Conservation (phyloP, 2,888 invertebrate species). For the Plebejus argus region DNA sequence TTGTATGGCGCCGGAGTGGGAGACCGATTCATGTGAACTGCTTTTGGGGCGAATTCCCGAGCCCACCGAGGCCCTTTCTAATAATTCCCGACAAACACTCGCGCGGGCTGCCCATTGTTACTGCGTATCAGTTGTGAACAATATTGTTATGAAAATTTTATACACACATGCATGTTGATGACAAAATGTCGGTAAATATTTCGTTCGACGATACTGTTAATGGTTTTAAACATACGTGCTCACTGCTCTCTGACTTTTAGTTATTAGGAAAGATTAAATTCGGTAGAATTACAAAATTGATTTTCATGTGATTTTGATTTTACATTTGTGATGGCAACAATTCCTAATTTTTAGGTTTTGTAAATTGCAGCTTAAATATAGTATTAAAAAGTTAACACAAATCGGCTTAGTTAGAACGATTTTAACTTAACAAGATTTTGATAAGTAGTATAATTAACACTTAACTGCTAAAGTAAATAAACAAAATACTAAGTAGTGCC, state of each 20-base stretch:
- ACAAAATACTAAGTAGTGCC: constrained; percentile 70
- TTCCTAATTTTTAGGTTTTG: not conserved
- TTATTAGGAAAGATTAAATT: not conserved
- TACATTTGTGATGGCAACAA: not conserved
- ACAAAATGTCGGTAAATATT: constrained; percentile 28
- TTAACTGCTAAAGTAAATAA: constrained; percentile 63
- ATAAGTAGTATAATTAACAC: constrained; percentile 46
- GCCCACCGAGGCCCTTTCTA: constrained; percentile 78
- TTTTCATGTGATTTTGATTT: not conserved
- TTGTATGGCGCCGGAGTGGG: constrained; percentile 77
- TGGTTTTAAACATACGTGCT: not conserved
- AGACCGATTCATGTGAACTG: constrained; percentile 79
- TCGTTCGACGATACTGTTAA: constrained; percentile 39
- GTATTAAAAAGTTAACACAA: constrained; percentile 12
- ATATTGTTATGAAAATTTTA: constrained; percentile 51
- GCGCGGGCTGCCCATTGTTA: constrained; percentile 76
- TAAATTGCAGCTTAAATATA: not conserved
- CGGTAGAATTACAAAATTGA: not conserved
- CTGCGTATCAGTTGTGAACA: constrained; percentile 63
- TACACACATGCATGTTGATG: constrained; percentile 36
- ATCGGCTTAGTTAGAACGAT: not conserved
- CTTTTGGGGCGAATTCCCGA: constrained; percentile 81
- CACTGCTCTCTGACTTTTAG: not conserved
- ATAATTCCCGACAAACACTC: constrained; percentile 80
- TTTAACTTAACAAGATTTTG: constrained; percentile 5